Evolutionary conservation across 1,140 invertebrate species (phyloP).

Genomic region (Drosophila repletoides): DNA sequence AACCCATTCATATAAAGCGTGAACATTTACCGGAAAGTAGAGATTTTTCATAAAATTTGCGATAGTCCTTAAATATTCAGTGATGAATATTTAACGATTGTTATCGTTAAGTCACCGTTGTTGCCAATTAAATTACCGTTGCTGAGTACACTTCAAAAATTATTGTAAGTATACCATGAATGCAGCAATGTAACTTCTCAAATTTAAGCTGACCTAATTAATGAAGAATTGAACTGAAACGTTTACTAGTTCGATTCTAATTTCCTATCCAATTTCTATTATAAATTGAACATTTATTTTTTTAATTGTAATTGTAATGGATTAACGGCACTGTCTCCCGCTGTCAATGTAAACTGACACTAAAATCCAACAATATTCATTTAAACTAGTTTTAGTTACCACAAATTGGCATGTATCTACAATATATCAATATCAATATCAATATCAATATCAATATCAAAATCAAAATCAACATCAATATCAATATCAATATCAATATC

Average conservation of each 20-base stretch:
- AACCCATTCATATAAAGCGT: slow-evolving; percentile 71
- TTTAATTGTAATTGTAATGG: neutral
- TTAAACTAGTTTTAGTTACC: neutral
- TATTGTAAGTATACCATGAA: slow-evolving; percentile 37
- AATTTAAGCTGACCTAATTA: neutral
- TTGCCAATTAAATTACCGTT: slow-evolving; percentile 19
- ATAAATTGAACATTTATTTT: neutral
- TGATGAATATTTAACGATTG: slow-evolving; percentile 62
- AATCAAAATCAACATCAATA: too few species aligned
- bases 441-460: too few species aligned
- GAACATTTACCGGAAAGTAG: slow-evolving; percentile 82
- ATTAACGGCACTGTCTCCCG: neutral
- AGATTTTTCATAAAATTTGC: slow-evolving; percentile 48
- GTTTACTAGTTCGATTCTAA: neutral
- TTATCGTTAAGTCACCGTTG: slow-evolving; percentile 48
- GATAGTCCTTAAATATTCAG: slow-evolving; percentile 72
- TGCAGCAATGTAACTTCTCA: slow-evolving; percentile 11
- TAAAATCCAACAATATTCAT: neutral
- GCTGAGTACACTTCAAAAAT: slow-evolving; percentile 19
- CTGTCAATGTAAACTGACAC: neutral
- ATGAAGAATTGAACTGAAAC: neutral
- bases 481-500: too few species aligned
- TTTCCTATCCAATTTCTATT: neutral
- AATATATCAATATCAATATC: too few species aligned
- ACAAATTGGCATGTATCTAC: neutral